A percentile compares a stretch with the other conserved stretches of the same genome.
Evolutionary conservation across 92 coral and sea anemone genomes (phyloP).

Genomic region (Diadumene lineata): DNA sequence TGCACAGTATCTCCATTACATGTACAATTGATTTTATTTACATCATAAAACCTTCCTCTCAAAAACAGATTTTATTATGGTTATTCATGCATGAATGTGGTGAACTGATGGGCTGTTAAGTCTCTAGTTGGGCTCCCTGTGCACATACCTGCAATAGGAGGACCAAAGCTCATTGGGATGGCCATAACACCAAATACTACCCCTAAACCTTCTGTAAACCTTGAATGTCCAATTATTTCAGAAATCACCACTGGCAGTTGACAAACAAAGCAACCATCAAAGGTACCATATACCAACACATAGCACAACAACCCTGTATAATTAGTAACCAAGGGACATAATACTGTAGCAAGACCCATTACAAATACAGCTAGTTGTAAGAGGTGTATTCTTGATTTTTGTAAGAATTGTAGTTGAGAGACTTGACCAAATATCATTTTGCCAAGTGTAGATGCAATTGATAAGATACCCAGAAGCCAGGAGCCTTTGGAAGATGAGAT

Average conservation of each 20-base stretch:
- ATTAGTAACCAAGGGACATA: conserved; percentile 71
- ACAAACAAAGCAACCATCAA: conserved; percentile 95
- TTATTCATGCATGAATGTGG: too few relatives aligned
- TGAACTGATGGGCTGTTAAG: too few relatives aligned
- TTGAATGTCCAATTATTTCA: conserved; percentile 75
- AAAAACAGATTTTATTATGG: too few relatives aligned
- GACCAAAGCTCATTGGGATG: conserved; percentile 86
- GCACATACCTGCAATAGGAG: conserved; percentile 90
- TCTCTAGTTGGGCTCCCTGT: too few relatives aligned
- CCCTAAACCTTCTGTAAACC: conserved; percentile 83
- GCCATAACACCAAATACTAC: conserved; percentile 86
- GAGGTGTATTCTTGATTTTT: conserved; percentile 42
- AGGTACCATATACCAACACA: conserved; percentile 77
- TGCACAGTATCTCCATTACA: too few relatives aligned
- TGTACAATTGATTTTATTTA: too few relatives aligned
- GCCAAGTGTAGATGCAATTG: conserved; percentile 85
- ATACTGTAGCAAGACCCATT: conserved; percentile 73
- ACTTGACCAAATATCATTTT: conserved; percentile 85
- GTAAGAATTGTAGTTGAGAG: conserved; percentile 66
- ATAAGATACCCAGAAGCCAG: conserved; percentile 83
- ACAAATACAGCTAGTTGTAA: conserved; percentile 68
- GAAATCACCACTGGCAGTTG: conserved; percentile 84
- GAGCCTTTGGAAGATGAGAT: conserved; percentile 76
- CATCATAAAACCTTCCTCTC: too few relatives aligned
- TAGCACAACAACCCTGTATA: conserved; percentile 65